Conservation (phyloP, 2,888 invertebrate genomes). For the Geophilus truncorum region DNA sequence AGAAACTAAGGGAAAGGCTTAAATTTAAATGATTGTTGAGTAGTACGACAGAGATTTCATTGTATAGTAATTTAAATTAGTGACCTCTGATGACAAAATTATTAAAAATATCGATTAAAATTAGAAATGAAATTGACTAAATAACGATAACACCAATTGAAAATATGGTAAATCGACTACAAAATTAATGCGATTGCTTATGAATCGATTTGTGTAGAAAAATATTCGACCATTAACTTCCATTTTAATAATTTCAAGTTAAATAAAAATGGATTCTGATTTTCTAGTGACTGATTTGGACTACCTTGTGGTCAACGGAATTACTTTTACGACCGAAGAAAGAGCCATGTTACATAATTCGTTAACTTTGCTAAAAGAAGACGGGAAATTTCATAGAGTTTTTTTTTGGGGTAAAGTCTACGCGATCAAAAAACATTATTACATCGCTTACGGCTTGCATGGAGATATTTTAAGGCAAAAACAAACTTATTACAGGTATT, state of each 20-base stretch:
- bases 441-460: constrained; percentile 71
- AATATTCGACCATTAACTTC: no score
- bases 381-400: constrained; percentile 74
- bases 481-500: constrained; percentile 67
- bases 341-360: constrained; percentile 66
- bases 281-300: constrained; percentile 55
- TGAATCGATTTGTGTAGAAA: no score
- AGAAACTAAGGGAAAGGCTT: background rate
- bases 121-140: no score
- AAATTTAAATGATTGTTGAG: background rate
- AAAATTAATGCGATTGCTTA: no score
- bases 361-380: constrained; percentile 68
- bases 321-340: constrained; percentile 67
- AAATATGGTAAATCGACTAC: no score
- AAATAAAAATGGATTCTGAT: constrained; percentile 54
- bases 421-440: constrained; percentile 72
- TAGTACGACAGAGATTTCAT: no score
- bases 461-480: constrained; percentile 66
- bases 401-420: constrained; percentile 83
- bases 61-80: no score
- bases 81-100: no score
- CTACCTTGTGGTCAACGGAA: constrained; percentile 59
- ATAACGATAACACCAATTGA: no score
- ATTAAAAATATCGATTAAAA: no score
- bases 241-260: no score